Conservation (phyloP, 2,113 vertebrate genomes). For the Orthonyx spaldingii region DNA sequence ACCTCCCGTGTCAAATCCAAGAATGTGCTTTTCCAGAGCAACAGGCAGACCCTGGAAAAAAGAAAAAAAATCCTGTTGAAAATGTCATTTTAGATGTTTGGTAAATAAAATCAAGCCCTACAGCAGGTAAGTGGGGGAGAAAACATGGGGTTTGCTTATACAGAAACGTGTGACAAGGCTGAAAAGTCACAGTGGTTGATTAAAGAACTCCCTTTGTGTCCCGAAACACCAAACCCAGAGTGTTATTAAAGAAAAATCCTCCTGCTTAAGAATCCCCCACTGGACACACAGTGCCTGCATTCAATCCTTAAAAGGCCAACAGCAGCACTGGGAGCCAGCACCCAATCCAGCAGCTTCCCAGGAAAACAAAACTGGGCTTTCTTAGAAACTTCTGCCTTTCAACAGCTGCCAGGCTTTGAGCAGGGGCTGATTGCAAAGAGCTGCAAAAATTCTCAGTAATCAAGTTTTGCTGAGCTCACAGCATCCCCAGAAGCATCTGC, state of each 20-base stretch:
- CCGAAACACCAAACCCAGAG: not conserved
- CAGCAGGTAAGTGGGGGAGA: not conserved
- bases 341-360: not conserved
- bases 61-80: not conserved
- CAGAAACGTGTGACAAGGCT: accelerated
- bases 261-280: not conserved
- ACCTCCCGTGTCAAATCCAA: constrained; percentile 98
- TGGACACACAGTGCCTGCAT: not conserved
- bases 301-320: constrained; percentile 54
- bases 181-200: accelerated
- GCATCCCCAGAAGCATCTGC: not conserved
- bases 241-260: not conserved
- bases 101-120: not conserved
- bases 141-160: accelerated
- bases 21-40: constrained; percentile 88
- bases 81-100: not conserved
- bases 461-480: not conserved
- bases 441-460: not conserved
- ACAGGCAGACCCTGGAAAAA: constrained; percentile 87
- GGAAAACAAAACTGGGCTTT: not conserved
- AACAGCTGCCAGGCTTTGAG: not conserved
- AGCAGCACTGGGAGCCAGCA: not conserved
- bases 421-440: not conserved
- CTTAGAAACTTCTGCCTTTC: not conserved
- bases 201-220: not conserved